phyloP scores from a whole-genome alignment of 2,888 invertebrate species.

The Pristionchus exspectatus region DNA sequence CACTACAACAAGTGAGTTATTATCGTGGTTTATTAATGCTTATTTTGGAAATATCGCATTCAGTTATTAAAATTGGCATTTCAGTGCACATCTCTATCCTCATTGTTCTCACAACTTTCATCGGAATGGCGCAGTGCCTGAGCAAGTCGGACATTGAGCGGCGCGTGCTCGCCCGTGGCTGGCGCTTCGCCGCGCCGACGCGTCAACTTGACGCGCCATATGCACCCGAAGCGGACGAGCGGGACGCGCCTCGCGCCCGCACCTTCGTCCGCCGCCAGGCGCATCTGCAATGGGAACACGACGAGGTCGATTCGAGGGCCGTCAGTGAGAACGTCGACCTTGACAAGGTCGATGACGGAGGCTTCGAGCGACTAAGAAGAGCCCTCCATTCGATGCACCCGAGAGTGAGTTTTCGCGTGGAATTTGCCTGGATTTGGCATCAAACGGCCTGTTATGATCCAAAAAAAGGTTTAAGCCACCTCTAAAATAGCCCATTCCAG shows the following conservation, averaged over 20 bases:
- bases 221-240: not conserved
- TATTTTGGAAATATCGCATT: not conserved
- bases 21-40: not conserved
- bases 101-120: not conserved
- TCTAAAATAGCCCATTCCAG: constrained; percentile 25
- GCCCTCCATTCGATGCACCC: constrained; percentile 48
- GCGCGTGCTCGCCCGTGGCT: not conserved
- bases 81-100: not conserved
- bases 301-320: constrained; percentile 49
- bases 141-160: constrained; percentile 45
- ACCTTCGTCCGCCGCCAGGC: not conserved
- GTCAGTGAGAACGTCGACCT: constrained; percentile 50
- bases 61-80: not conserved
- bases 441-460: too few species aligned
- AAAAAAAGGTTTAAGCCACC: not conserved
- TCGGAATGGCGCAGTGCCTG: not conserved
- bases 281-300: constrained; percentile 49
- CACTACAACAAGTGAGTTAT: not conserved
- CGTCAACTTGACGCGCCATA: not conserved
- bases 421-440: not conserved
- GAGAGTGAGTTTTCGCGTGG: not conserved
- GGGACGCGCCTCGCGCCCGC: not conserved
- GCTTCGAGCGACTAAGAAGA: constrained; percentile 50
- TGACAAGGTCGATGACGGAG: constrained; percentile 49
- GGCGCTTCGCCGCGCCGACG: constrained; percentile 20